Evolutionary conservation across 2,797 vertebrate genomes (phyloP).

Genomic region (Scomberomorus guttatus): DNA sequence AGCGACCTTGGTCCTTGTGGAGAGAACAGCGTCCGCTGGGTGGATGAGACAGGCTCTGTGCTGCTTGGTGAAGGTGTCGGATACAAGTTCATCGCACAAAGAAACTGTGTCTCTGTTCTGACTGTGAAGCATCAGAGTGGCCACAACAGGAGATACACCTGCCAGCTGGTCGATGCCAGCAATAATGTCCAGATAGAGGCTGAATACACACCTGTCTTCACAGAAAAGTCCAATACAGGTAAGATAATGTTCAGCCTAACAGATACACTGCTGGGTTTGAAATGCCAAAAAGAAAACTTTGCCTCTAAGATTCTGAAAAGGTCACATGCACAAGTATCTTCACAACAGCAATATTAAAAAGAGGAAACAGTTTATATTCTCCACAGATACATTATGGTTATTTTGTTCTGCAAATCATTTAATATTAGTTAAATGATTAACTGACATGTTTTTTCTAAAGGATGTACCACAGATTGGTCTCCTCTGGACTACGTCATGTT

Average conservation of each 20-base stretch:
- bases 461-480: slow-evolving; percentile 4
- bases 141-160: slow-evolving; percentile 36
- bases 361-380: too few species aligned
- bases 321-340: neutral
- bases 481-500: neutral
- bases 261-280: neutral
- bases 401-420: neutral
- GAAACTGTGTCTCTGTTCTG: neutral
- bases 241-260: neutral
- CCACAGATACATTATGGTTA: too few species aligned
- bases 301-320: neutral
- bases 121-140: slow-evolving; percentile 18
- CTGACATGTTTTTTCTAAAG: neutral
- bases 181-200: neutral
- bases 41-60: slow-evolving; percentile 3
- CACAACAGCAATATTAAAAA: neutral
- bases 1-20: neutral
- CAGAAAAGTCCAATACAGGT: neutral
- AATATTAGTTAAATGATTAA: neutral
- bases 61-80: fast-evolving
- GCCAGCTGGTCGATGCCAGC: neutral
- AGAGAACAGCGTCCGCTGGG: slow-evolving; percentile 3
- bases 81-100: fast-evolving
- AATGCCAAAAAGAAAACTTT: neutral
- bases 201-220: slow-evolving; percentile 23